Base-by-base conservation (phyloP, 2,888 invertebrate genomes). In the Fragum fragum region DNA sequence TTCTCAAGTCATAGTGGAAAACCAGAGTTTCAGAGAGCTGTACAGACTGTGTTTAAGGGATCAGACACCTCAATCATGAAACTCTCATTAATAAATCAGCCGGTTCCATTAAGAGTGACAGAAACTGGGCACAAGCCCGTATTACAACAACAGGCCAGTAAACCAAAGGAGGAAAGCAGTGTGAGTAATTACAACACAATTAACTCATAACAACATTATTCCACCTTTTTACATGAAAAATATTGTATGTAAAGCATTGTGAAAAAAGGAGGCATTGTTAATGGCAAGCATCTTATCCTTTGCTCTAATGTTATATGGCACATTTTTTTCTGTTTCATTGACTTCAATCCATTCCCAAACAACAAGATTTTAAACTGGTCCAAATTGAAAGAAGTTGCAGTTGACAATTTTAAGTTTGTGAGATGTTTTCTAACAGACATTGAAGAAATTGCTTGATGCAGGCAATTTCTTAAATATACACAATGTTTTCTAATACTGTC, bases 61-160 rank as follows among this genome's bases (percentile, higher is more conserved):
- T 77, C 82, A 59, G 86, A 87, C 32, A 74, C 72, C 9, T 69
- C 69, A 16, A 5, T 52, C 26, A 69, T 81, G 1, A 84, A 91
- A 90, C 81, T 78, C 9, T 90, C 91, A 14, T 57, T 91, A 47
- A 69, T 86, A 21, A 72, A 80, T 36, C 89, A 90, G 72, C 89
- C 90, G 9, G 79, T 85, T 14, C 89, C 90, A n/a, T 55, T 80
- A 16, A 69, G 78, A n/a, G 75, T 77, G 9, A 69, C 76, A 18
- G 74, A 68, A 18, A 53, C 68, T 63, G 69, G 59, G 63, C n/a
- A 32, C 39, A 36, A 16, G 61, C 29, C 81, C 73, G 73, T 59
- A 57, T 28, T 76, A 76, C 75, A 53, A 26, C 55, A 71, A 28
- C n/a, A 47, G 32, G 23, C 81, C 78, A 59, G 85, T 70, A 57